Evolutionary conservation across 2,797 vertebrate species (phyloP), one percentile per base, ranked within the genome.

Genomic region (Loriculus beryllinus): DNA sequence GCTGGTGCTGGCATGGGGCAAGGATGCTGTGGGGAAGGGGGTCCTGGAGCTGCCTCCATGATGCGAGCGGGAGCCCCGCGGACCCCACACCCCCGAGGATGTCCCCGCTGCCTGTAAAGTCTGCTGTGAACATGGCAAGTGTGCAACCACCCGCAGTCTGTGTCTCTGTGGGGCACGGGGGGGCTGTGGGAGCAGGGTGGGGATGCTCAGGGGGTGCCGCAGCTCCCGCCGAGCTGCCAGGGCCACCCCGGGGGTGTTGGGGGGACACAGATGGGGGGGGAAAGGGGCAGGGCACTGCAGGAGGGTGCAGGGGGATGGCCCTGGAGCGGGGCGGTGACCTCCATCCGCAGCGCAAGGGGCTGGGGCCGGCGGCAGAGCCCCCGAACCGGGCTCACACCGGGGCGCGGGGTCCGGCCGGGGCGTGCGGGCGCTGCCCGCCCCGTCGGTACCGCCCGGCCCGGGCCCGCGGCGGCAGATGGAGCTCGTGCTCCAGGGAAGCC

Each of bases 51-150:
- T 14, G 37, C 42, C 20, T 57, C 68, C 3, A 20, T 2, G n/a
- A 18, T 39, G 45, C 0, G 3, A 67, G 62, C 1, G 1, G 29
- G 57, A 26, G 43, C 21, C 45, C 48, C 0, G 0, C 0, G 3
- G 31, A 48, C 74, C 43, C 74, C 86, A 16, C 2, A 4, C 62
- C 37, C 68, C 33, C 2, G 1, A 29, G 60, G 42, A 69, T 23
- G 49, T 51, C 59, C 57, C 37, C 16, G 2, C 47, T 54, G 82
- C 70, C 95, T 95, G 93, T 96, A 91, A 83, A 5, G 2, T 75
- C 84, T 75, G 82, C 95, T 95, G 86, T 77, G 84, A 96, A 96
- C 95, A 96, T 57, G 95, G 86, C 91, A 79, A 93, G 86, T 94
- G 92, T 96, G 95, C 96, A 94, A 96, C 60, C 31, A 49, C 37